These are phyloP conservation scores for Parus major DNA, from an alignment of 2,113 vertebrate genomes.

Conservation along the genomic window DNA sequence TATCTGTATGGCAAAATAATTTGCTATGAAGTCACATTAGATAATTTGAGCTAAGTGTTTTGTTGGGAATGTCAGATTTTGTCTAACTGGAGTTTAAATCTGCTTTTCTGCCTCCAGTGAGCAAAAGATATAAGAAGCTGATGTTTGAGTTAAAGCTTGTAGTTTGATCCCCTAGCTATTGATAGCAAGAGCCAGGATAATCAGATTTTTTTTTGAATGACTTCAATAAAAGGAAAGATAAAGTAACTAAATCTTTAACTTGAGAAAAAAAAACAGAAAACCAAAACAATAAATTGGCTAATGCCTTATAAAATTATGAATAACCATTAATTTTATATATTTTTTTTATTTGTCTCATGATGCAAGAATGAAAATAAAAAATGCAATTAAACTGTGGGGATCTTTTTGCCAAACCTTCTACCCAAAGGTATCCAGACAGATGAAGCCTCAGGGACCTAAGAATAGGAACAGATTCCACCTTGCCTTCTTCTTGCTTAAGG, in stretches of 20 bases:
- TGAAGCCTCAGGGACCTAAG: not conserved
- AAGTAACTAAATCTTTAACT: not conserved
- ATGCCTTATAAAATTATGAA: not conserved
- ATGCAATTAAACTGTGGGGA: not conserved
- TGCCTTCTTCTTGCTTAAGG: not conserved
- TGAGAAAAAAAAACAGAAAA: not conserved
- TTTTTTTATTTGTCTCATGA: not conserved
- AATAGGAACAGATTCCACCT: not conserved
- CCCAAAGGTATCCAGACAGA: not conserved
- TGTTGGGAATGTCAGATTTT: not conserved
- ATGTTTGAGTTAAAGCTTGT: not conserved
- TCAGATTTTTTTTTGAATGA: not conserved
- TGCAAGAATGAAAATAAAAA: not conserved
- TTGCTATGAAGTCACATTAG: accelerated
- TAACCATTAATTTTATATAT: not conserved
- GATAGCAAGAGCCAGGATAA: not conserved
- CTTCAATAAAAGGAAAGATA: not conserved
- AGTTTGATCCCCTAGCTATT: not conserved
- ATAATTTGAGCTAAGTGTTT: not conserved
- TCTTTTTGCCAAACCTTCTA: not conserved
- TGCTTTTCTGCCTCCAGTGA: not conserved
- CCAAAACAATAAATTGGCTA: not conserved
- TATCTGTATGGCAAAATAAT: not conserved
- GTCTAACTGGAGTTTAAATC: not conserved
- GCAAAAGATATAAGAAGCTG: not conserved